Conservation (phyloP, 2,113 vertebrate species). For the Macroglossus sobrinus region DNA sequence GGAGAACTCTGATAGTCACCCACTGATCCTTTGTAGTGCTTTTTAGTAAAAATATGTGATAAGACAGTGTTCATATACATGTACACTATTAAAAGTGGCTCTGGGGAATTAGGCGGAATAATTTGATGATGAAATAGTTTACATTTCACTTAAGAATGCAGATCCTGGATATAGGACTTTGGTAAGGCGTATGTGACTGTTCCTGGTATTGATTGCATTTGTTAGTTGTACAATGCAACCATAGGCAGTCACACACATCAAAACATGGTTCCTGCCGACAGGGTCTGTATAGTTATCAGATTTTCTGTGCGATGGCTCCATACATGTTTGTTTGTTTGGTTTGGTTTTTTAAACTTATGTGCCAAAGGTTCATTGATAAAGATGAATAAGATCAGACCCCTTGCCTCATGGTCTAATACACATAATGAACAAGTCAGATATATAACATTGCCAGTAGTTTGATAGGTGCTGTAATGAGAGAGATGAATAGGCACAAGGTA, state of each 20-base stretch:
- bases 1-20: neutral
- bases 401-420: neutral
- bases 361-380: neutral
- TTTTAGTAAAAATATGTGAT: neutral
- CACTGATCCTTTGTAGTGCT: neutral
- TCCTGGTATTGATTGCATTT: constrained; percentile 77
- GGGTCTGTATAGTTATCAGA: constrained; percentile 88
- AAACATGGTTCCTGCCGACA: constrained; percentile 96
- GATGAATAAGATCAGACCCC: neutral
- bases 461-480: neutral
- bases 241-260: constrained; percentile 86
- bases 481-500: neutral
- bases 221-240: constrained; percentile 83
- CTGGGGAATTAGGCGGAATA: neutral
- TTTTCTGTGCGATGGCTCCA: constrained; percentile 96
- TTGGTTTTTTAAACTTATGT: neutral
- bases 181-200: constrained; percentile 72
- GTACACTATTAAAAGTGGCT: neutral
- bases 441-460: neutral
- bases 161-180: neutral
- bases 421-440: neutral
- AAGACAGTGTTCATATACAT: neutral
- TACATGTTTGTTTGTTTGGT: constrained; percentile 76
- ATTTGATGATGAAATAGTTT: neutral
- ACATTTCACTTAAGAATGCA: neutral